phyloP scores from a whole-genome alignment of 2,888 invertebrate genomes.

The Rhamnusium bicolor region DNA sequence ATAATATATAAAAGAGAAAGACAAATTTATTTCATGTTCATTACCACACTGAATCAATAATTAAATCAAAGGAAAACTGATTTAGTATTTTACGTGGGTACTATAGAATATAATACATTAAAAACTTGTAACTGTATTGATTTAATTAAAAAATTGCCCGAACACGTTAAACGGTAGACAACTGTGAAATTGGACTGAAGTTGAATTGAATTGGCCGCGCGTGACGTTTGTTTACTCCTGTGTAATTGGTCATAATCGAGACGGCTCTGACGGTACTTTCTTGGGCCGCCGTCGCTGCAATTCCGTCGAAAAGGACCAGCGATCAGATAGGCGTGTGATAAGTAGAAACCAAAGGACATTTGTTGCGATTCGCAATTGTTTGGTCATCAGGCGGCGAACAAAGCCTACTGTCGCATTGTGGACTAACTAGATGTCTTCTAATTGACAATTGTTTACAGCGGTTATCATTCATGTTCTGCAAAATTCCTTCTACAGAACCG shows the following conservation, averaged over 20 bases:
- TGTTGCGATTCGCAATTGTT: constrained; percentile 69
- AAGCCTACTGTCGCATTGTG: constrained; percentile 68
- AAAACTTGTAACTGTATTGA: background rate
- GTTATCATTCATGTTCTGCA: constrained; percentile 71
- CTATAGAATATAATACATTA: too few relatives aligned
- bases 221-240: constrained; percentile 59
- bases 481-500: constrained; percentile 68
- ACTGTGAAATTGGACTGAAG: constrained; percentile 29
- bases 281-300: constrained; percentile 19
- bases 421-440: constrained; percentile 70
- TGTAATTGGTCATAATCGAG: constrained; percentile 60
- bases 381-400: constrained; percentile 66
- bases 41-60: too few relatives aligned
- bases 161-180: constrained; percentile 12
- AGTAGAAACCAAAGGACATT: constrained; percentile 67
- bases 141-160: background rate
- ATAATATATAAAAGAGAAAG: too few relatives aligned
- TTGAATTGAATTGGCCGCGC: constrained; percentile 54
- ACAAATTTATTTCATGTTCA: too few relatives aligned
- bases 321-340: constrained; percentile 61
- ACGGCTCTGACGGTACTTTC: constrained; percentile 43
- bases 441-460: constrained; percentile 71
- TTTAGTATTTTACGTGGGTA: too few relatives aligned
- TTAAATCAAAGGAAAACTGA: too few relatives aligned
- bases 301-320: constrained; percentile 54